Evolutionary conservation across 1,140 invertebrate genomes (phyloP), one percentile per base, ranked within the genome.

Genomic region (Zaprionus africanus): DNA sequence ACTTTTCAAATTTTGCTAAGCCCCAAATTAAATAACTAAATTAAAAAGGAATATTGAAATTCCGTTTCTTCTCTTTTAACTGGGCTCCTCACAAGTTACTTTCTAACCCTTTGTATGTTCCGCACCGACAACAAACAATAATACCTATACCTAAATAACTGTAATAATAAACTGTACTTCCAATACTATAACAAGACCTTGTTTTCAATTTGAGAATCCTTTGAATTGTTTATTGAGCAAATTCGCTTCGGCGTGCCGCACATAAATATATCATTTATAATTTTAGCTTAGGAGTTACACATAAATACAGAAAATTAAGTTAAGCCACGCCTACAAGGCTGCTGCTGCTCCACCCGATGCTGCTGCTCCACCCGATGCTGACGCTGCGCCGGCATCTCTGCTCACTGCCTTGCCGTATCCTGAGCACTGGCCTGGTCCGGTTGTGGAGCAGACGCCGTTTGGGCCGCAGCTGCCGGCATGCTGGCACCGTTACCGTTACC

Each of bases 201-300:
- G 0, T 51, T 51, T 24, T 22, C 7, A 3, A 36, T 17, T 65
- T 84, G 81, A 84, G 85, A 76, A 88, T 90, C 84, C 60, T 87
- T 87, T 78, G 81, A 84, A 67, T 60, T 83, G 28, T 87, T 87
- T 81, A 90, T 88, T 83, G 81, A 88, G 84, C 84, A 90, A 87
- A 76, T 38, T 61, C 54, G 43, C 66, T 53, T 53, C 38, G 59
- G 58, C 68, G 57, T 78, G 74, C 63, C 67, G 65, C 64, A 78
- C 70, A 81, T 81, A 88, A 73, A 81, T 88, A 87, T 65, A 57
- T 66, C 5, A 34, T 65, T 65, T 56, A 64, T 66, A 82, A 64
- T 63, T 72, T 82, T 85, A 74, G 46, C 79, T 87, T 87, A 88
- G 17, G 36, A 74, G 60, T 87, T 88, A 87, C 70, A 88, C 80